Evolutionary conservation across 1,140 invertebrate species (phyloP), one percentile per base, ranked within the genome.

Genomic region (Dendroctonus ponderosae): DNA sequence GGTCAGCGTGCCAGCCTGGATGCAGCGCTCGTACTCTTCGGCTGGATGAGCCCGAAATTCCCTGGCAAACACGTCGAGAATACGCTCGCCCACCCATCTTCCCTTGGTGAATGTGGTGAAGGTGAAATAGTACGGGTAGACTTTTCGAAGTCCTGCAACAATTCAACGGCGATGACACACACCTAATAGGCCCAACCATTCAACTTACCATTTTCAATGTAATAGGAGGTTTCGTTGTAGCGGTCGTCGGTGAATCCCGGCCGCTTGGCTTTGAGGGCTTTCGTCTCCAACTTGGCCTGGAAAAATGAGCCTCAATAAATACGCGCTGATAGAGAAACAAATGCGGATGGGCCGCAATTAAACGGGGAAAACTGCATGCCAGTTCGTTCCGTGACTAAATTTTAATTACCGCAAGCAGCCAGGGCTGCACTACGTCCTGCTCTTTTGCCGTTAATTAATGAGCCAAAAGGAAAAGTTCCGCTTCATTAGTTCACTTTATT

Each of bases 21-120:
- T 94, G 75, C 93, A 94, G 53, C 92, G 83, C 78, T 93, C 93
- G 80, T 96, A 96, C 78, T 94, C 91, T 75, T 95, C 93, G 0
- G 91, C 91, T 0, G 92, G 92, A 82, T 96, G 92, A 5, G 93
- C 93, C 8, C 93, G 83, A 78, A 99, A 99, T 81, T 99, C 97
- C 61, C 90, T 83, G 0, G 89, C 87, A 80, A 98, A 98, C 12
- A 99, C 93, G 74, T 99, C 96, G 50, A 96, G 82, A 51, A 99
- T 91, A 75, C 92, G 91, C 76, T 95, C 91, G 12, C 95, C 95
- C 5, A 98, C 89, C 98, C 97, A 99, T 69, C 97, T 86, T 0
- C 94, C 94, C 83, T 99, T 99, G 9, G 93, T 96, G 82, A 96
- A 96, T 7, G 96, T 96, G 51, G 92, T 94, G 81, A 98, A 99